These are phyloP conservation scores for Anguilla marmorata DNA, from an alignment of 2,797 vertebrate genomes.

Conservation along the genomic window DNA sequence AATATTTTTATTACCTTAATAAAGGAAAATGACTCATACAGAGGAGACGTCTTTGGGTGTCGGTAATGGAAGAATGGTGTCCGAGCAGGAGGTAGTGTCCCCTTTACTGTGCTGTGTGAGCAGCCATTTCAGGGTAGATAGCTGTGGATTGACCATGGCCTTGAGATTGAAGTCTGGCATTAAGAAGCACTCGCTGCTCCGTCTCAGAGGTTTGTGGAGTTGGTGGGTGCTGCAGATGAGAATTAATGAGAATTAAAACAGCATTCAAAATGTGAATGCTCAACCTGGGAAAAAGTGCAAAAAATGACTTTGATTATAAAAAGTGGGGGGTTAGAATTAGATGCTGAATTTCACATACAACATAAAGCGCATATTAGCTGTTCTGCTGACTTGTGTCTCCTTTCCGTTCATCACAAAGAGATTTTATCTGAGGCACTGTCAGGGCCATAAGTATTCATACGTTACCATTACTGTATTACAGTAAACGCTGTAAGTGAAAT, in stretches of 20 bases:
- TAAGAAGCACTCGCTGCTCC: neutral
- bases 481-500: neutral
- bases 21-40: neutral
- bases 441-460: neutral
- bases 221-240: no score
- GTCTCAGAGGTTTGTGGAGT: neutral
- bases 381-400: no score
- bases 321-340: no score
- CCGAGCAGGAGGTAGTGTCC: neutral
- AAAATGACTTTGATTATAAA: no score
- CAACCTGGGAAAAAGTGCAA: no score
- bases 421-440: neutral
- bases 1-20: slow-evolving; percentile 32
- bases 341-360: no score
- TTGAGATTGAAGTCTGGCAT: neutral
- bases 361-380: no score
- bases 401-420: no score
- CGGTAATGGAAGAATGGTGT: slow-evolving; percentile 1
- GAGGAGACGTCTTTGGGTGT: neutral
- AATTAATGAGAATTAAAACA: no score
- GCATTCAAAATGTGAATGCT: no score
- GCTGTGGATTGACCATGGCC: neutral
- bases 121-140: neutral
- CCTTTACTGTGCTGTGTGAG: slow-evolving; percentile 18
- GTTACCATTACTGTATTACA: neutral